phyloP scores from a whole-genome alignment of 2,113 vertebrate species.

The Galemys pyrenaicus region DNA sequence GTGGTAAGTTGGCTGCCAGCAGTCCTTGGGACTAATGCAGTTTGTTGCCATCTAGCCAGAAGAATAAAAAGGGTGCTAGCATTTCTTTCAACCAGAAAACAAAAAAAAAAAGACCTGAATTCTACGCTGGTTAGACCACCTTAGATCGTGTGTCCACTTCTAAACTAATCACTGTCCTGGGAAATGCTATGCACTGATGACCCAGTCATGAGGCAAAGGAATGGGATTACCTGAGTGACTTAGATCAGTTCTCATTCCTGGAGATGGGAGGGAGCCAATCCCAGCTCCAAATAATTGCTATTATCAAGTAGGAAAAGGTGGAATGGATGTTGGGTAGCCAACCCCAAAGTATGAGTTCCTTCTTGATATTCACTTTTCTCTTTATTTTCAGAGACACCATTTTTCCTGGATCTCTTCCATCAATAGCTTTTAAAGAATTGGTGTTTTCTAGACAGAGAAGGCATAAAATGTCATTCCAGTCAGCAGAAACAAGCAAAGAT shows the following conservation, averaged over 20 bases:
- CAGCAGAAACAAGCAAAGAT: slow-evolving; percentile 2
- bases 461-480: background rate
- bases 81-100: background rate
- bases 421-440: background rate
- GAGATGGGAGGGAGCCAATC: background rate
- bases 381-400: background rate
- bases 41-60: background rate
- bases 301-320: background rate
- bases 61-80: background rate
- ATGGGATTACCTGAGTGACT: background rate
- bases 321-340: background rate
- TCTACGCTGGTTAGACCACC: background rate
- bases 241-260: background rate
- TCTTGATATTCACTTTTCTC: slow-evolving; percentile 15
- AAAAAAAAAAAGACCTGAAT: background rate
- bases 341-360: background rate
- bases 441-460: slow-evolving; percentile 25
- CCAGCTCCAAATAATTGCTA: background rate
- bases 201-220: background rate
- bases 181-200: background rate
- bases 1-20: background rate
- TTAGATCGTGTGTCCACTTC: background rate
- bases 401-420: background rate
- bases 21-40: background rate
- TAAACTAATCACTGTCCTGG: background rate